Percentiles rank a stretch among this genome's conserved stretches.
Conservation (phyloP, 2,113 vertebrate genomes). For the Mus pahari region DNA sequence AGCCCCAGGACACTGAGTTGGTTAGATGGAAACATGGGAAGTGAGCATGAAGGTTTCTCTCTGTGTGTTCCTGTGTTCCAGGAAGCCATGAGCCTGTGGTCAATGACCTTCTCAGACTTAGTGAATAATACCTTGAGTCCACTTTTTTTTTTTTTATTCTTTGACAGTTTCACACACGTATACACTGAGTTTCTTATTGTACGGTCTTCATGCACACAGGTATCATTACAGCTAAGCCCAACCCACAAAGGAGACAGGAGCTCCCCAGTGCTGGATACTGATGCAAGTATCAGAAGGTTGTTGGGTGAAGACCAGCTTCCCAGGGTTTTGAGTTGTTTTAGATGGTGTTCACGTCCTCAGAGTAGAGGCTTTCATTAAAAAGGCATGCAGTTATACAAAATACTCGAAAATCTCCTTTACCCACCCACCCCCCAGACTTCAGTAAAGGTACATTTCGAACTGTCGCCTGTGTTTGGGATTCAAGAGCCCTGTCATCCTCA, state of each 20-base stretch:
- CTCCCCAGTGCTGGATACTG: background rate
- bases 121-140: background rate
- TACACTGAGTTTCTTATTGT: background rate
- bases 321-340: background rate
- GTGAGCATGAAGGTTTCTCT: background rate
- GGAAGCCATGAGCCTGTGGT: background rate
- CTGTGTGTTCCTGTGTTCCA: background rate
- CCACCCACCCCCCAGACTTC: background rate
- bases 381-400: background rate
- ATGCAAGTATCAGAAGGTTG: background rate
- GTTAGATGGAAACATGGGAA: background rate
- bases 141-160: background rate
- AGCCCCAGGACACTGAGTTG: background rate
- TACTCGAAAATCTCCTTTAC: background rate
- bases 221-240: background rate
- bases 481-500: background rate
- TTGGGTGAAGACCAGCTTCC: background rate
- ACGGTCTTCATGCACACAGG: background rate
- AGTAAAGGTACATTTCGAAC: background rate
- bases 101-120: background rate
- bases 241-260: background rate
- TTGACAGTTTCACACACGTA: background rate
- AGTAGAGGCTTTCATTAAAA: background rate
- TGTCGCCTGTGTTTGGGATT: background rate
- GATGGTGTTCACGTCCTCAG: background rate